Evolutionary conservation across 2,797 vertebrate genomes (phyloP).

Genomic region (Chloroceryle inda): DNA sequence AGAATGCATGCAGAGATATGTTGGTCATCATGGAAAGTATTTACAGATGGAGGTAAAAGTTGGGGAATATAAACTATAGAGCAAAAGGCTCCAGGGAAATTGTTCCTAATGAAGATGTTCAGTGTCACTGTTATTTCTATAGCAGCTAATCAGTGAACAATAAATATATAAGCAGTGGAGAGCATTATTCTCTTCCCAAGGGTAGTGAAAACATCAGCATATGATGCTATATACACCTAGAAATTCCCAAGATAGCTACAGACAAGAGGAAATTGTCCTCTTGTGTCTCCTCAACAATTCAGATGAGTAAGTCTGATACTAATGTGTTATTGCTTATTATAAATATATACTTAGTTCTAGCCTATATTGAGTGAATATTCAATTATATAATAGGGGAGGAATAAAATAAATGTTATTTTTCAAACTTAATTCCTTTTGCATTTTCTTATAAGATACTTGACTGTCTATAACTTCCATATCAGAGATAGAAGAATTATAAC

Average conservation of each 20-base stretch:
- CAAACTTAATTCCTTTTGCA: neutral
- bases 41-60: conserved; percentile 45
- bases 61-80: neutral
- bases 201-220: neutral
- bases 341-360: neutral
- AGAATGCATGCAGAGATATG: neutral
- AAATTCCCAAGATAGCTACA: neutral
- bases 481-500: neutral
- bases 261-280: neutral
- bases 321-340: neutral
- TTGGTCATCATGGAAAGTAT: conserved; percentile 21
- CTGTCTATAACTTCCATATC: neutral
- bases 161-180: conserved; percentile 6
- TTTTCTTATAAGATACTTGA: neutral
- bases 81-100: neutral
- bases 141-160: conserved; percentile 17
- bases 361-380: neutral
- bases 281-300: neutral
- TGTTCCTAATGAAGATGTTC: neutral
- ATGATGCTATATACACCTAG: neutral
- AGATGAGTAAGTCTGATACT: neutral
- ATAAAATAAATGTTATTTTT: neutral
- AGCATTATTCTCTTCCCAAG: neutral
- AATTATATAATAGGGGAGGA: neutral
- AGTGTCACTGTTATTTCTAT: conserved; percentile 28